Base-by-base conservation (phyloP, 2,888 invertebrate species). In the Belgica antarctica region DNA sequence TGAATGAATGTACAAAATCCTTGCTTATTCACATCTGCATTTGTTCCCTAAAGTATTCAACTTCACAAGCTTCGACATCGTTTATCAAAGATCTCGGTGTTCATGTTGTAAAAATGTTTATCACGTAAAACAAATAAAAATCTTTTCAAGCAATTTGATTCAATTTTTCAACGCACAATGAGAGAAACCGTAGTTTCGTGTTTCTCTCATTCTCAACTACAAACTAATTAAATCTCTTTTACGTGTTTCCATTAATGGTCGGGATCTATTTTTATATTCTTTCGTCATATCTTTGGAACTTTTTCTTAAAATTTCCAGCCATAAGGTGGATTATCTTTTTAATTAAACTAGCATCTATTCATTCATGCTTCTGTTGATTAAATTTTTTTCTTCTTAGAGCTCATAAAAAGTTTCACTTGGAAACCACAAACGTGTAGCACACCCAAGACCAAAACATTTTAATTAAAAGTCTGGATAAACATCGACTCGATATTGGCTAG, bases 251-350 rank as follows among this genome's bases (percentile, higher is more conserved):
- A n/a, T 63, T 63, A 36, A 63, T n/a, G 12, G 12, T 7, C 22
- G 19, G 31, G n/a, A 15, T 25, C 47, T 47, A 66, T 66, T 66
- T 47, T 41, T 4, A 52, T 66, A 66, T 66, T 66, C 63, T 62
- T 25, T 63, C 28, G 62, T 62, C 62, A 62, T 62, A 31, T 31
- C 52, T 17, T 57, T 47, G 27, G 19, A 22, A 47, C 7, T 22
- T 46, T 15, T 10, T n/a, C n/a, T n/a, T n/a, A n/a, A 65, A 46
- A 24, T 57, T 68, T 57, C 57, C 19, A 34, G 57, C 68, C 27
- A 68, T 57, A 57, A 68, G 47, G 57, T 19, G 68, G 68, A 68
- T 68, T 68, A 68, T 68, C 68, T 57, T 68, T 68, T 68, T 68
- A 68, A 68, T 68, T 68, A 68, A 68, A 68, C 31, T 68, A 68